phyloP scores from a whole-genome alignment of 2,797 vertebrate genomes.

The Ptychobarbus kaznakovi region DNA sequence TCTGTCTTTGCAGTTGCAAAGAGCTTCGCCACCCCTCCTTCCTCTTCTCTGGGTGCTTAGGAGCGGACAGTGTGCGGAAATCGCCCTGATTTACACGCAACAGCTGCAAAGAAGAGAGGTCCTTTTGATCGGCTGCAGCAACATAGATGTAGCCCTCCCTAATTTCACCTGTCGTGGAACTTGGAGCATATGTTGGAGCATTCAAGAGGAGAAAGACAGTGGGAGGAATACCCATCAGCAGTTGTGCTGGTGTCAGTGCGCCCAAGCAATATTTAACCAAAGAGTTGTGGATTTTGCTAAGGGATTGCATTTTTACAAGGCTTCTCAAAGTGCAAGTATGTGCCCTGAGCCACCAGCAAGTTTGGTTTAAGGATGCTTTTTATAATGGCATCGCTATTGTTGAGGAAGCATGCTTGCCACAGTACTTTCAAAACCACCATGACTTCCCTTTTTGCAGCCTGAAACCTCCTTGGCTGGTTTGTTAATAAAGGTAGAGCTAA shows the following conservation, averaged over 20 bases:
- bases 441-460: slow-evolving; percentile 47
- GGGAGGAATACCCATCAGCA: slow-evolving; percentile 3
- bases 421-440: slow-evolving; percentile 51
- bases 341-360: not conserved
- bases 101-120: slow-evolving; percentile 66
- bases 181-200: slow-evolving; percentile 23
- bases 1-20: slow-evolving; percentile 22
- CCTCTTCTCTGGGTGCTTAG: slow-evolving; percentile 43
- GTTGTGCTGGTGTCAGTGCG: slow-evolving; percentile 12
- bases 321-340: not conserved
- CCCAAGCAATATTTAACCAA: not conserved
- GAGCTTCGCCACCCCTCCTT: slow-evolving; percentile 29
- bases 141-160: slow-evolving; percentile 28
- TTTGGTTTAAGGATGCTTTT: slow-evolving; percentile 32
- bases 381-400: slow-evolving; percentile 39
- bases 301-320: not conserved
- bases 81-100: slow-evolving; percentile 67
- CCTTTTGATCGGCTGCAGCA: slow-evolving; percentile 57
- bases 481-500: slow-evolving; percentile 30
- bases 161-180: slow-evolving; percentile 60
- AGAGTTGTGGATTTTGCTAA: not conserved
- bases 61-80: slow-evolving; percentile 61
- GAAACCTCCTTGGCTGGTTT: slow-evolving; percentile 17
- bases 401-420: slow-evolving; percentile 52
- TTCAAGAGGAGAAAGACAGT: slow-evolving; percentile 4